Evolutionary conservation across 2,888 invertebrate species (phyloP).

Genomic region (Laothoe populi): DNA sequence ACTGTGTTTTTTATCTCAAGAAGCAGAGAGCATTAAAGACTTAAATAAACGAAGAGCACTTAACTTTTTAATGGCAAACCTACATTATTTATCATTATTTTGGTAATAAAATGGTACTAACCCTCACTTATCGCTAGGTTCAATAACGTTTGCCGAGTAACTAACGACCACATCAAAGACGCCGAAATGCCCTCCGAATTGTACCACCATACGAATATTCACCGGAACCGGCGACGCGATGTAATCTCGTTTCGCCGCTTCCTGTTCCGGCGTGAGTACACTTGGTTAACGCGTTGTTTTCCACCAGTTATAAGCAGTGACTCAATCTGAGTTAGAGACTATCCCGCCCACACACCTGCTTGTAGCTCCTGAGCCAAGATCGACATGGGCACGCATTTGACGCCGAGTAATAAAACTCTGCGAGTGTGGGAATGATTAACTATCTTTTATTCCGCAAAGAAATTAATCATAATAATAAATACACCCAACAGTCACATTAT

Average conservation of each 20-base stretch:
- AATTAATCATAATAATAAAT: too few species aligned
- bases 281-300: background rate
- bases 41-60: background rate
- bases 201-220: background rate
- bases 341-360: too few species aligned
- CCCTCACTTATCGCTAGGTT: background rate
- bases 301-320: too few species aligned
- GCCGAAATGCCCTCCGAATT: background rate
- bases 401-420: too few species aligned
- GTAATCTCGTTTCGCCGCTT: slow-evolving; percentile 12
- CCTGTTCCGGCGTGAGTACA: slow-evolving; percentile 6
- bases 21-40: too few species aligned
- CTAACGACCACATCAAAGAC: background rate
- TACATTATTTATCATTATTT: background rate
- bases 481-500: too few species aligned
- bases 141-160: background rate
- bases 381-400: too few species aligned
- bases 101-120: background rate
- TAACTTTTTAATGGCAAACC: background rate
- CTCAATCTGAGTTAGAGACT: too few species aligned
- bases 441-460: too few species aligned
- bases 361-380: too few species aligned
- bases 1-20: too few species aligned
- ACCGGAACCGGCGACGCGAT: slow-evolving; percentile 15
- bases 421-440: too few species aligned